Conservation (phyloP, 2,797 vertebrate genomes). For the Sparidentex hasta region DNA sequence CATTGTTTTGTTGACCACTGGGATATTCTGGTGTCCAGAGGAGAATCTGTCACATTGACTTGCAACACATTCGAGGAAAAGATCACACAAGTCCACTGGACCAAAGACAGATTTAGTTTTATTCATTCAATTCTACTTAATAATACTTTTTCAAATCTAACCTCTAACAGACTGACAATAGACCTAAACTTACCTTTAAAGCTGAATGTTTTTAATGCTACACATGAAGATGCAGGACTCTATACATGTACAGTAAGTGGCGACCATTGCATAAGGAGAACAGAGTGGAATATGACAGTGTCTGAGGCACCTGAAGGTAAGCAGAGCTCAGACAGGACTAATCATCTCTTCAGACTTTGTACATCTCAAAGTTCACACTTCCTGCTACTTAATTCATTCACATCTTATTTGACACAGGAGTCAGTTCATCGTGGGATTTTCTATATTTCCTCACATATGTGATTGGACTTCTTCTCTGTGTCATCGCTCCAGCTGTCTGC, state of each 20-base stretch:
- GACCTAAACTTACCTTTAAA: not conserved
- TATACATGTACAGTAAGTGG: rapidly evolving
- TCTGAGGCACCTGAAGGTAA: constrained; percentile 31
- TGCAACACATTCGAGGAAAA: constrained; percentile 8
- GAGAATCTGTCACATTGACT: constrained; percentile 13
- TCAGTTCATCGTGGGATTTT: rapidly evolving
- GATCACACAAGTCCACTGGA: not conserved
- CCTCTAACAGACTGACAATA: constrained; percentile 26
- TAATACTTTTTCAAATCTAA: not conserved
- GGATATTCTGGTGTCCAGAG: not conserved
- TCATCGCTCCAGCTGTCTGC: constrained; percentile 13
- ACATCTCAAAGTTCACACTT: not conserved
- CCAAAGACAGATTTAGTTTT: not conserved
- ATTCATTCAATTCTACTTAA: rapidly evolving
- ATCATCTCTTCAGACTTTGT: not conserved
- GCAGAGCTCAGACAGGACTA: not conserved
- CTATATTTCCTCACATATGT: not conserved
- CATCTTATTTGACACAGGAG: constrained; percentile 16
- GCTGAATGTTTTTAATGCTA: constrained; percentile 33
- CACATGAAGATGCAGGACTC: constrained; percentile 56
- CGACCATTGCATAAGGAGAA: rapidly evolving
- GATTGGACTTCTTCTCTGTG: constrained; percentile 13
- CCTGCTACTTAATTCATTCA: not conserved
- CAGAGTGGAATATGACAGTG: constrained; percentile 56
- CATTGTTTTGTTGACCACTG: rapidly evolving